Percentiles rank a stretch among this genome's conserved stretches.
phyloP scores from a whole-genome alignment of 2,113 vertebrate genomes.

The Stomatorhinus ivindoensis region DNA sequence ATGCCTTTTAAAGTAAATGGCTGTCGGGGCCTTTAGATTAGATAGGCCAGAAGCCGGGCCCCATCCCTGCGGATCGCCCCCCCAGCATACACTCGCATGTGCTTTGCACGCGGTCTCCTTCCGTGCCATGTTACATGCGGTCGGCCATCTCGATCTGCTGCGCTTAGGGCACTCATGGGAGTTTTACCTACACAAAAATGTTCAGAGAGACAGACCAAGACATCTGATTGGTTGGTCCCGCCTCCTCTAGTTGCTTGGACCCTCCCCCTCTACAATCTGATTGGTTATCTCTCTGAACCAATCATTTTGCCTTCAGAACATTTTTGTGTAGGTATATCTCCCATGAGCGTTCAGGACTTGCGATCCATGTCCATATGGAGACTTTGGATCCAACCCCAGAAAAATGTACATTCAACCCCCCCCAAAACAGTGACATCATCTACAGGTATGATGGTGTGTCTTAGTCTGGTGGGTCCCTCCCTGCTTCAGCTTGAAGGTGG shows the following conservation, averaged over 20 bases:
- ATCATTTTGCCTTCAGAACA: background rate
- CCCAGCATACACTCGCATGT: background rate
- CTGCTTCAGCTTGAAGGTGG: background rate
- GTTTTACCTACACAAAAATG: background rate
- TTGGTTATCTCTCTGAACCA: background rate
- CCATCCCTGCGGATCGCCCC: background rate
- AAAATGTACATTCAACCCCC: background rate
- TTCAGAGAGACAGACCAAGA: background rate
- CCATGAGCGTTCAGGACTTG: background rate
- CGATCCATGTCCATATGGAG: background rate
- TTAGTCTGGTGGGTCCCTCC: background rate
- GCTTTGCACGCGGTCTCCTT: background rate
- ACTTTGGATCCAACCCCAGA: background rate
- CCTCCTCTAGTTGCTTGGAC: background rate
- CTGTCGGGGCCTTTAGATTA: background rate
- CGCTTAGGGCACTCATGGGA: background rate
- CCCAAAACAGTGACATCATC: background rate
- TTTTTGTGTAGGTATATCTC: background rate
- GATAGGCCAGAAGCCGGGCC: background rate
- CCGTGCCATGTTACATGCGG: too few species aligned
- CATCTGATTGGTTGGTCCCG: background rate
- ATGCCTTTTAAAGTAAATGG: background rate
- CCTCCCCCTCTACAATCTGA: background rate
- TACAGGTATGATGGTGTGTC: background rate
- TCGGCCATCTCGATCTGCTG: background rate